phyloP scores from a whole-genome alignment of 1,140 invertebrate species.

The Pristionchus pacificus region DNA sequence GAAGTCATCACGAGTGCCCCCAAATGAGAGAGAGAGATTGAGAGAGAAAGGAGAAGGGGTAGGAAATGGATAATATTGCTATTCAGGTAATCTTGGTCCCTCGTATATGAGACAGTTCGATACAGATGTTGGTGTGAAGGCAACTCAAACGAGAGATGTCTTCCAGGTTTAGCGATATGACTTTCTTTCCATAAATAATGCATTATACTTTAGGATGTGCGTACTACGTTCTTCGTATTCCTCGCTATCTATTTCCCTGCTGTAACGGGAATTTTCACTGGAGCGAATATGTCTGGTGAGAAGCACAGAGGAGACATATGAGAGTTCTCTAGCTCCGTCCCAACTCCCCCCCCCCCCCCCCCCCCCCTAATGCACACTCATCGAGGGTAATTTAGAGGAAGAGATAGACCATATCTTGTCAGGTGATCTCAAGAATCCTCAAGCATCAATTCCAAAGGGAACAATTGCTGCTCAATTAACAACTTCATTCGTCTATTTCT shows the following conservation, averaged over 20 bases:
- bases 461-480: constrained; percentile 93
- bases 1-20: neutral
- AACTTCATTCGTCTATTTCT: constrained; percentile 81
- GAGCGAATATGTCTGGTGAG: constrained; percentile 68
- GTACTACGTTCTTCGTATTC: constrained; percentile 89
- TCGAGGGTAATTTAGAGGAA: constrained; percentile 92
- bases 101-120: constrained; percentile 40
- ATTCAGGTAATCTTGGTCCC: constrained; percentile 47
- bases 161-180: constrained; percentile 76
- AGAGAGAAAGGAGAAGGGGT: no score
- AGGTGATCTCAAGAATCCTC: constrained; percentile 90
- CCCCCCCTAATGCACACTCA: no score
- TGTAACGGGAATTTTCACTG: constrained; percentile 97
- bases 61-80: neutral
- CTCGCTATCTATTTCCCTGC: constrained; percentile 99
- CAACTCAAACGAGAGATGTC: constrained; percentile 39
- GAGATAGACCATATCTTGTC: constrained; percentile 88
- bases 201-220: constrained; percentile 67
- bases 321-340: constrained; percentile 97
- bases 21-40: neutral
- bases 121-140: constrained; percentile 29
- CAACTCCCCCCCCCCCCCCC: no score
- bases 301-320: constrained; percentile 92
- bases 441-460: constrained; percentile 94
- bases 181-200: constrained; percentile 60